Base-by-base conservation (phyloP, 2,113 vertebrate species). In the Eurystomus gularis region DNA sequence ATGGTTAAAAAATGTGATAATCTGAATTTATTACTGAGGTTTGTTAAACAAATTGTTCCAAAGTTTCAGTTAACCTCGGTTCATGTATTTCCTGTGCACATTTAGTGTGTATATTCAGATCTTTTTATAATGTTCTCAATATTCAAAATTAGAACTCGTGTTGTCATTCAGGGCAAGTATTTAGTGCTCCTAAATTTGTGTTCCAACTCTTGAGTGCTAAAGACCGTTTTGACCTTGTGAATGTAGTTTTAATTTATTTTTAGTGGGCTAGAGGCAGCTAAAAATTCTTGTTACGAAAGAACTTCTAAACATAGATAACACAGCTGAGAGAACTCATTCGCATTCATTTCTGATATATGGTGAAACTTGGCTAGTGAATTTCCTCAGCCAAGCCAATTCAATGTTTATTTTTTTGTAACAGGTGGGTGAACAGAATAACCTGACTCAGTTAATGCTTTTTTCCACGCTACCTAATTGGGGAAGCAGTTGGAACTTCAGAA, bases 351-450 rank as follows among this genome's bases (percentile, higher is more conserved):
- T 82, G 17, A 35, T 65, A 48, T 24, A 31, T 29, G 33, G 26
- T 51, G 57, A 93, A 90, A 79, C 26, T 61, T 71, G 51, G 78
- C 64, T 51, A 64, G 65, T 69, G 44, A 76, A 8, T 72, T 95
- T 82, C 46, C 42, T 54, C 65, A 93, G 25, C 48, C 24, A 82
- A 78, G 46, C 17, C 33, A 61, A 57, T 65, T 85, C 42, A 75
- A 31, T 75, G 46, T 90, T 90, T 82, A 64, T 58, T 88, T 95
- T 88, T 93, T 77, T 23, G 4, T 72, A 95, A 64, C 81, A 90
- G 84, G 87, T 93, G 57, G 29, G 37, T 91, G 77, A 91, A 31
- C 90, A 90, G 75, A 94, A 85, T 93, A 91, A 75, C 78, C 44
- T 75, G 39, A 77, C 33, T 88, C 61, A 48, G 57, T 93, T 44